Percentiles rank a stretch among this genome's conserved stretches.
Conservation (phyloP, 35 echinoderm and acorn worm genomes). For the Ophiothrix spiculata region DNA sequence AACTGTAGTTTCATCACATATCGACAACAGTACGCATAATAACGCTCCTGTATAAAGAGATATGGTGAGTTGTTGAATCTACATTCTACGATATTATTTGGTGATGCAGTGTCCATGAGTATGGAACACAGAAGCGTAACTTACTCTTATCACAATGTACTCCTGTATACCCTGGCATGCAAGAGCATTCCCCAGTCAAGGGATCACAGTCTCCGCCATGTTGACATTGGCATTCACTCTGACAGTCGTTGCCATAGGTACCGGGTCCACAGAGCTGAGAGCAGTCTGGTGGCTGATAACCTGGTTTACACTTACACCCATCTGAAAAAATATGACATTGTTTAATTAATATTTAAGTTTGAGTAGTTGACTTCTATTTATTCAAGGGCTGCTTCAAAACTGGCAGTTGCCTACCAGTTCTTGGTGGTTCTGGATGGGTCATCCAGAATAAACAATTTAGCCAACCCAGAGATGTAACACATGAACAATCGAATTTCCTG, state of each 20-base stretch:
- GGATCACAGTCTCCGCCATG: conserved; percentile 77
- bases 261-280: conserved; percentile 37
- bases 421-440: too few species aligned
- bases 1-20: too few species aligned
- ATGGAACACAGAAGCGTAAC: not conserved
- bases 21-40: too few species aligned
- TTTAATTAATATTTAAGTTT: too few species aligned
- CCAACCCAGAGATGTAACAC: too few species aligned
- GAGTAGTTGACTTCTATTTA: too few species aligned
- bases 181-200: conserved; percentile 66
- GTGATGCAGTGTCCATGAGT: not conserved
- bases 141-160: conserved; percentile 62
- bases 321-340: conserved; percentile 47
- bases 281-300: conserved; percentile 71
- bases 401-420: too few species aligned
- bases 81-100: not conserved
- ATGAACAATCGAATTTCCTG: too few species aligned
- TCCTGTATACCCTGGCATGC: conserved; percentile 79
- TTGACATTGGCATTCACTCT: conserved; percentile 50
- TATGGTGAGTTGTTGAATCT: too few species aligned
- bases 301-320: conserved; percentile 70
- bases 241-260: conserved; percentile 71
- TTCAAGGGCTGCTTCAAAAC: too few species aligned
- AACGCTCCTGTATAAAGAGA: too few species aligned
- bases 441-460: too few species aligned